phyloP scores from a whole-genome alignment of 2,113 vertebrate species.

The Pheucticus melanocephalus region DNA sequence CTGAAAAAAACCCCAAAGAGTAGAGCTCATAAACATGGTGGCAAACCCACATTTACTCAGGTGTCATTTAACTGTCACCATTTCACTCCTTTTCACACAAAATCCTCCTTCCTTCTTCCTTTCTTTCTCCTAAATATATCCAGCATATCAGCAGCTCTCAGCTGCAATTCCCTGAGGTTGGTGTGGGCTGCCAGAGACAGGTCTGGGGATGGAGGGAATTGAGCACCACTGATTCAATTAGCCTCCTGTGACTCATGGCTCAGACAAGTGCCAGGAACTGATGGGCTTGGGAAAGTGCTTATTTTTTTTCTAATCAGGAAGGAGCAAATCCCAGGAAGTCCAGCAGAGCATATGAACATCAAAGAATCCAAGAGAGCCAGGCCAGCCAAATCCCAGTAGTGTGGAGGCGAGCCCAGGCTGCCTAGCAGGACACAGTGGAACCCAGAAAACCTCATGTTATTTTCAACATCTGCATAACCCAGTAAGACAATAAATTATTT shows the following conservation, averaged over 20 bases:
- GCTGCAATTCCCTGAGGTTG: neutral
- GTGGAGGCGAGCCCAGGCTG: neutral
- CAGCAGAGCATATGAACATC: slow-evolving; percentile 50
- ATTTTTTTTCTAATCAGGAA: slow-evolving; percentile 37
- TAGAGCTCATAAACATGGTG: neutral
- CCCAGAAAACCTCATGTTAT: neutral
- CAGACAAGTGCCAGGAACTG: slow-evolving; percentile 23
- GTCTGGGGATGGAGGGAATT: neutral
- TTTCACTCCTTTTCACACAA: neutral
- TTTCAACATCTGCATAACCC: slow-evolving; percentile 43
- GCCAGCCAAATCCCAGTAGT: neutral
- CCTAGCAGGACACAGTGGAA: neutral
- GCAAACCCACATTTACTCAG: neutral
- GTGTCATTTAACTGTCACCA: neutral
- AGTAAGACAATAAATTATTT: slow-evolving; percentile 12
- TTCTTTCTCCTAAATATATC: accelerated
- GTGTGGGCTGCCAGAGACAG: neutral
- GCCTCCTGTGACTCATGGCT: slow-evolving; percentile 29
- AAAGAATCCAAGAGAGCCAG: slow-evolving; percentile 13
- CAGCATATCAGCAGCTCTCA: neutral
- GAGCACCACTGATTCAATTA: slow-evolving; percentile 47
- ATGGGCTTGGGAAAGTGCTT: slow-evolving; percentile 40
- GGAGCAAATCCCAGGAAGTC: slow-evolving; percentile 56
- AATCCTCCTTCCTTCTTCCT: neutral
- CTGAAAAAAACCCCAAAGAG: neutral